Conservation (phyloP, 2,888 invertebrate species). For the Salticus scenicus region DNA sequence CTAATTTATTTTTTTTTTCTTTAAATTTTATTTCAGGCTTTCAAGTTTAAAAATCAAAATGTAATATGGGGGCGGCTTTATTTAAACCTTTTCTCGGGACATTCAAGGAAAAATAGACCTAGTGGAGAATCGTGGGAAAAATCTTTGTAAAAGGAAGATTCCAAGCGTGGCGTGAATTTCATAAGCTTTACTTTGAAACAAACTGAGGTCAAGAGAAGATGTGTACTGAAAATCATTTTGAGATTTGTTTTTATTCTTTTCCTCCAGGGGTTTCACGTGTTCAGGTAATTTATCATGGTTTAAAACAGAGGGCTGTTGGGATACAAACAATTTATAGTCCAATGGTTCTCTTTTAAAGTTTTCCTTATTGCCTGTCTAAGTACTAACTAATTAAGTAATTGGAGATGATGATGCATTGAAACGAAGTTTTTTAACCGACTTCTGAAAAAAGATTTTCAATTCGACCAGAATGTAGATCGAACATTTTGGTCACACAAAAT, state of each 20-base stretch:
- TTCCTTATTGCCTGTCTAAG: no score
- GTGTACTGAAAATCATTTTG: slow-evolving; percentile 24
- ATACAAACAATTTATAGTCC: no score
- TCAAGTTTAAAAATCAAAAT: slow-evolving; percentile 30
- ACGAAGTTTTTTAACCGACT: no score
- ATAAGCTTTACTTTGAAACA: slow-evolving; percentile 6
- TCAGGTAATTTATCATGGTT: slow-evolving; percentile 37
- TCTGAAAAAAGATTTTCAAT: no score
- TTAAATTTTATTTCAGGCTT: background rate
- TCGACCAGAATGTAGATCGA: no score
- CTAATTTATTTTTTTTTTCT: background rate
- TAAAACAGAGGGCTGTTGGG: background rate
- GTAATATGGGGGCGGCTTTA: slow-evolving; percentile 16
- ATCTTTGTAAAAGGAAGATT: background rate
- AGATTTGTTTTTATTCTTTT: slow-evolving; percentile 4
- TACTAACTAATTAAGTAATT: no score
- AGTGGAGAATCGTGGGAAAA: slow-evolving; percentile 3
- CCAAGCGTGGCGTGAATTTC: slow-evolving; percentile 28
- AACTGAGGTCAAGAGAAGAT: slow-evolving; percentile 52
- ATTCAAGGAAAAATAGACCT: background rate
- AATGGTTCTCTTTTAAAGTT: no score
- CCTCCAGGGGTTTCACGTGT: slow-evolving; percentile 48
- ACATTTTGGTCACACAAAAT: no score
- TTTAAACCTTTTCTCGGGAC: background rate
- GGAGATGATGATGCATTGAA: no score